Evolutionary conservation across 1,140 invertebrate genomes (phyloP).

Genomic region (Drosophila sucinea): DNA sequence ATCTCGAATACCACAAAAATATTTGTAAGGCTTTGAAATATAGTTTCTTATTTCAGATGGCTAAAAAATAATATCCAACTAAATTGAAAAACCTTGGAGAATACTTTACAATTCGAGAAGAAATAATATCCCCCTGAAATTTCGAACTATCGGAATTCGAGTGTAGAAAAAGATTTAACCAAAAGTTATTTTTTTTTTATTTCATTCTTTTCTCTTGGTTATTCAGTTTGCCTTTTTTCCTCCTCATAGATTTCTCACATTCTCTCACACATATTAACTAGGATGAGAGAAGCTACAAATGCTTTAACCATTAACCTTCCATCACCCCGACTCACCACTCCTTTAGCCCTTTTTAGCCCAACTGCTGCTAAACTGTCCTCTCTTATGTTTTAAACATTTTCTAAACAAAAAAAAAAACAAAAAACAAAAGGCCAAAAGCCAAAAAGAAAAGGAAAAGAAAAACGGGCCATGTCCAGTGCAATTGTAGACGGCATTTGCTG

Average conservation of each 20-base stretch:
- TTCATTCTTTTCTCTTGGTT: neutral
- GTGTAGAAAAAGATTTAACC: too few relatives aligned
- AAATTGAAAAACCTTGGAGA: too few relatives aligned
- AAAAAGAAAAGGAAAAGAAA: constrained; percentile 37
- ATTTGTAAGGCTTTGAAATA: too few relatives aligned
- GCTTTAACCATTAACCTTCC: constrained; percentile 30
- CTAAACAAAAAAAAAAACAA: constrained; percentile 35
- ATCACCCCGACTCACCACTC: neutral
- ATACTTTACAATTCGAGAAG: too few relatives aligned
- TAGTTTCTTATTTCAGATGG: too few relatives aligned
- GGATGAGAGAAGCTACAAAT: constrained; percentile 7
- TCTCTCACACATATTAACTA: neutral
- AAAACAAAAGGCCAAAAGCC: constrained; percentile 43
- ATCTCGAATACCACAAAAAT: too few relatives aligned
- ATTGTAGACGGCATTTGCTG: constrained; percentile 46
- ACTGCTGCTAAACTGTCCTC: constrained; percentile 40
- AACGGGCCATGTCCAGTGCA: constrained; percentile 69
- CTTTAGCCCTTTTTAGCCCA: constrained; percentile 23
- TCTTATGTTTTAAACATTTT: constrained; percentile 77
- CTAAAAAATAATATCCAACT: too few relatives aligned
- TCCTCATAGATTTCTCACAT: constrained; percentile 18
- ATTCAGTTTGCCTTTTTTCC: constrained; percentile 8
- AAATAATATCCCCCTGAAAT: too few relatives aligned
- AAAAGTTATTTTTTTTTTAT: neutral
- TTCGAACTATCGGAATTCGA: too few relatives aligned